Evolutionary conservation across 2,797 vertebrate genomes (phyloP), one percentile per base, ranked within the genome.

Genomic region (Sebastes oblongus): DNA sequence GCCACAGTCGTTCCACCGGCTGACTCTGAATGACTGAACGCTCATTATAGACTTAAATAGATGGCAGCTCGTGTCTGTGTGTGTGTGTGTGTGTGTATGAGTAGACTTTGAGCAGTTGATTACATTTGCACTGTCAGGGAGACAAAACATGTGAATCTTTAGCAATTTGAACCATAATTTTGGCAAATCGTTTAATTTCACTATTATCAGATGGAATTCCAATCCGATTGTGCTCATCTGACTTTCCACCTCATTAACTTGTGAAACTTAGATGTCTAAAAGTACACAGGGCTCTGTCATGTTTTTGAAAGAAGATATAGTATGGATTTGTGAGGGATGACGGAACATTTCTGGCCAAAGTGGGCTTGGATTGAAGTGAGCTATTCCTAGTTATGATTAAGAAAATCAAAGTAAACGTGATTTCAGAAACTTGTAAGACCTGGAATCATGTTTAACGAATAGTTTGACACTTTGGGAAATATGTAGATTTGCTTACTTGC

Each of bases 41-140:
- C 87, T 93, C 93, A 94, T 94, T 95, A 95, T 94, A 80, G 92
- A 93, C 92, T 93, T 94, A 95, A 93, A 94, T 93, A 93, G 92
- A 93, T 90, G 91, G 89, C 88, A 90, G 79, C 78, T 86, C 74
- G 66, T 91, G 87, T 88, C 20, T 88, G 62, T 73, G 78, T 74
- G 14, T 72, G 52, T 80, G 82, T 52, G 56, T 69, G 34, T 71
- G 76, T 72, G 69, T 70, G 66, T 68, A 88, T 90, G 88, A 87
- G 86, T 83, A 75, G 83, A 75, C 74, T 86, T 87, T 89, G 87
- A 85, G 84, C 80, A 81, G 83, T 84, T 60, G 80, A 89, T 88
- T 88, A 89, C 74, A 67, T 90, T 89, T 77, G 65, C 80, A 72
- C 86, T 77, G 76, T 91, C 85, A 86, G 55, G 75, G 77, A 91